Evolutionary conservation across 2,888 invertebrate species (phyloP).

Genomic region (Laspeyria flexula): DNA sequence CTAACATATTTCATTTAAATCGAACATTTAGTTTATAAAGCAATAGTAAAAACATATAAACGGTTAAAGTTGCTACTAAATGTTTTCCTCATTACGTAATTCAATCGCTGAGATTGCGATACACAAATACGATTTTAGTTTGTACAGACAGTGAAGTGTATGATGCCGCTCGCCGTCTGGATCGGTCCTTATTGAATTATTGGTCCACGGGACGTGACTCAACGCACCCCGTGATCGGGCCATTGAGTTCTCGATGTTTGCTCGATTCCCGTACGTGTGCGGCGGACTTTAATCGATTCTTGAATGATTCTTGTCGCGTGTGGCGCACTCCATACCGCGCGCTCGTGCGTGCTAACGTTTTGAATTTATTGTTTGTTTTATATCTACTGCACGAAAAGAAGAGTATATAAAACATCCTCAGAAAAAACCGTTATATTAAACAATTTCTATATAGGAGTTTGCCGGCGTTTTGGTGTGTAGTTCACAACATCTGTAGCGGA

Average conservation of each 20-base stretch:
- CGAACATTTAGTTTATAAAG: too few species aligned
- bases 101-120: conserved; percentile 7
- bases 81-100: conserved; percentile 4
- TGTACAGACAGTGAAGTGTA: conserved; percentile 53
- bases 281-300: conserved; percentile 73
- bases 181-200: conserved; percentile 79
- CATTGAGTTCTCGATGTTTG: conserved; percentile 72
- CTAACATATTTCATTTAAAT: too few species aligned
- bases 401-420: conserved; percentile 8
- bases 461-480: conserved; percentile 36
- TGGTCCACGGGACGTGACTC: conserved; percentile 68
- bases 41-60: too few species aligned
- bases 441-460: conserved; percentile 31
- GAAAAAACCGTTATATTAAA: conserved; percentile 9
- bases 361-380: conserved; percentile 50
- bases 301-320: conserved; percentile 67
- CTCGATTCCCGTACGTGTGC: conserved; percentile 71
- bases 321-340: conserved; percentile 45
- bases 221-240: conserved; percentile 58
- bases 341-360: conserved; percentile 47
- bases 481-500: conserved; percentile 45
- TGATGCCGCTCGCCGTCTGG: conserved; percentile 64
- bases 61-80: too few species aligned
- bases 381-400: conserved; percentile 20
- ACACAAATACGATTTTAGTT: conserved; percentile 30